Evolutionary conservation across 1,140 invertebrate species (phyloP).

Genomic region (Leptonema lineaticorne): DNA sequence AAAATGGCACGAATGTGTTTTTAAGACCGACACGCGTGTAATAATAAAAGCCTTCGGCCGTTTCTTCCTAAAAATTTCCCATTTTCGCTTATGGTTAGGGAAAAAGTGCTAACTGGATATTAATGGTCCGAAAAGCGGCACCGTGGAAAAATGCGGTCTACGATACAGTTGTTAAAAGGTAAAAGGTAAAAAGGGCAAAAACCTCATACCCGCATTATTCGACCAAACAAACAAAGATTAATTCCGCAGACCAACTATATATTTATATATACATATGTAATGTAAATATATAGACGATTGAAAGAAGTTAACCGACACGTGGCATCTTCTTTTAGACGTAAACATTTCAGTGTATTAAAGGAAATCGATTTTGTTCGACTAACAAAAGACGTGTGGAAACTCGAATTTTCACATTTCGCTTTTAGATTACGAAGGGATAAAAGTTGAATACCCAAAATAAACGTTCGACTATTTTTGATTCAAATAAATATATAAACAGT

Average conservation of each 20-base stretch:
- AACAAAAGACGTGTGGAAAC: too few species aligned
- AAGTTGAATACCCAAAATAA: too few species aligned
- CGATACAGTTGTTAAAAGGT: not conserved
- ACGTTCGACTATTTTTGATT: too few species aligned
- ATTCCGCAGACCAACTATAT: not conserved
- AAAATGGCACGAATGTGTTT: conserved; percentile 1
- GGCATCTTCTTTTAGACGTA: too few species aligned
- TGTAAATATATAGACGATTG: not conserved
- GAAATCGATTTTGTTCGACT: too few species aligned
- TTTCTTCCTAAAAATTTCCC: too few species aligned
- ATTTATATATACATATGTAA: not conserved
- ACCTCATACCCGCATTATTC: not conserved
- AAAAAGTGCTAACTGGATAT: conserved; percentile 13
- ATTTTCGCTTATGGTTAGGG: too few species aligned
- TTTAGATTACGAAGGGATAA: too few species aligned
- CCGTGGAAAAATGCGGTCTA: not conserved
- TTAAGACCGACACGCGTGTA: not conserved
- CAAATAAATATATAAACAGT: too few species aligned
- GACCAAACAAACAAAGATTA: conserved; percentile 7
- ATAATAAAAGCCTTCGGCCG: not conserved
- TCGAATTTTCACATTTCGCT: too few species aligned
- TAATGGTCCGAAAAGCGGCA: conserved; percentile 2
- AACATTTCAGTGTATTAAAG: too few species aligned
- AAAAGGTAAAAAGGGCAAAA: conserved; percentile 8
- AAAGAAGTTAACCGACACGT: too few species aligned